These are phyloP conservation scores for Venustoraphidia nigricollis DNA, from an alignment of 2,888 invertebrate genomes.

Conservation along the genomic window DNA sequence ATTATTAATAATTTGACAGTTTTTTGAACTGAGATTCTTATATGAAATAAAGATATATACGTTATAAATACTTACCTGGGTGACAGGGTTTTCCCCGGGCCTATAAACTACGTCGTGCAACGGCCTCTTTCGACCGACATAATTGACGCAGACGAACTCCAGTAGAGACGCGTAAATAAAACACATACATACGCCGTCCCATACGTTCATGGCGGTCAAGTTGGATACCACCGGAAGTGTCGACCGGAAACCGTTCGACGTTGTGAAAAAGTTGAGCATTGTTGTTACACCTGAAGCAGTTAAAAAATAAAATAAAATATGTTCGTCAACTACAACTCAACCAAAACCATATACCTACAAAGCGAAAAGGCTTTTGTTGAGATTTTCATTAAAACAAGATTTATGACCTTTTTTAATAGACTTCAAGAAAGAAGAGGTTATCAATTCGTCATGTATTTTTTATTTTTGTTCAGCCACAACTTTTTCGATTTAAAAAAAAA, in stretches of 20 bases:
- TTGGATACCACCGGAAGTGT: constrained; percentile 89
- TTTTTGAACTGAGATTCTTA: background rate
- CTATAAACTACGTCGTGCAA: constrained; percentile 79
- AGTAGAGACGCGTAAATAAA: constrained; percentile 89
- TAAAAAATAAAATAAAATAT: background rate
- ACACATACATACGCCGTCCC: constrained; percentile 95
- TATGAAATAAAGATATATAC: background rate
- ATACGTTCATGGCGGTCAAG: constrained; percentile 89
- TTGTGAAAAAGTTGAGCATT: constrained; percentile 97
- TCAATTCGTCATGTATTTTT: too few species aligned
- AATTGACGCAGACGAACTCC: constrained; percentile 91
- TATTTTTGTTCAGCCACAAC: too few species aligned
- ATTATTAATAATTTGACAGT: background rate
- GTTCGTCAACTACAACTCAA: background rate
- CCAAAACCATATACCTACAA: too few species aligned
- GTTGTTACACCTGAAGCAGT: constrained; percentile 72
- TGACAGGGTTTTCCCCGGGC: constrained; percentile 81
- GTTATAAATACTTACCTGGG: constrained; percentile 49
- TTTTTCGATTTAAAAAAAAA: too few species aligned
- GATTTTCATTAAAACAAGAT: too few species aligned
- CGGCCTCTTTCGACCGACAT: constrained; percentile 80
- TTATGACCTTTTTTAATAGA: too few species aligned
- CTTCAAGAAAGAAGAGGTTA: too few species aligned
- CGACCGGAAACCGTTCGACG: constrained; percentile 81
- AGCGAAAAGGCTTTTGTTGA: too few species aligned